These are phyloP conservation scores for Formicarius rufipectus DNA, from an alignment of 2,113 vertebrate species.

Conservation along the genomic window DNA sequence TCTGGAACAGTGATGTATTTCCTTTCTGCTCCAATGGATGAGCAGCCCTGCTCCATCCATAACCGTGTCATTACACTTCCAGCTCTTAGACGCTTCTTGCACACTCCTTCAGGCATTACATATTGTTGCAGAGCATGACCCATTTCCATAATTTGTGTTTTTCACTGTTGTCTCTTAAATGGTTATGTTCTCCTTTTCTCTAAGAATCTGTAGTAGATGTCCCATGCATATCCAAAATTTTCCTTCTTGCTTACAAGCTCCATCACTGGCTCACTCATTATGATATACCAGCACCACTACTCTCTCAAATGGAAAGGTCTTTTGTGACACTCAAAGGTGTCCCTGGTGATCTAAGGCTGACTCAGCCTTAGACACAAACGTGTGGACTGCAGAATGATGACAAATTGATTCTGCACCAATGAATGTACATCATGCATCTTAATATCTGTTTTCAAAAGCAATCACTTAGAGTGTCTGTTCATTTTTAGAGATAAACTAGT, in stretches of 20 bases:
- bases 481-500: not conserved
- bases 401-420: not conserved
- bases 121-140: not conserved
- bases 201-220: not conserved
- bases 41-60: not conserved
- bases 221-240: not conserved
- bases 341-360: not conserved
- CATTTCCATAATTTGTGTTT: constrained; percentile 14
- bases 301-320: not conserved
- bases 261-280: not conserved
- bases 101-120: not conserved
- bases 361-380: not conserved
- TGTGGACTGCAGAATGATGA: not conserved
- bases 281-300: not conserved
- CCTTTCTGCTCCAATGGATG: constrained; percentile 8
- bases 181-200: not conserved
- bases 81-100: not conserved
- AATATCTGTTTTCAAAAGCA: not conserved
- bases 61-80: not conserved
- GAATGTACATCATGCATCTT: not conserved
- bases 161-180: not conserved
- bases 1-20: constrained; percentile 8
- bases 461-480: not conserved
- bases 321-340: not conserved
- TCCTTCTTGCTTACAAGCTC: not conserved